Percentiles rank a stretch among this genome's conserved stretches.
Conservation (phyloP, 2,113 vertebrate genomes). For the Entelurus aequoreus region DNA sequence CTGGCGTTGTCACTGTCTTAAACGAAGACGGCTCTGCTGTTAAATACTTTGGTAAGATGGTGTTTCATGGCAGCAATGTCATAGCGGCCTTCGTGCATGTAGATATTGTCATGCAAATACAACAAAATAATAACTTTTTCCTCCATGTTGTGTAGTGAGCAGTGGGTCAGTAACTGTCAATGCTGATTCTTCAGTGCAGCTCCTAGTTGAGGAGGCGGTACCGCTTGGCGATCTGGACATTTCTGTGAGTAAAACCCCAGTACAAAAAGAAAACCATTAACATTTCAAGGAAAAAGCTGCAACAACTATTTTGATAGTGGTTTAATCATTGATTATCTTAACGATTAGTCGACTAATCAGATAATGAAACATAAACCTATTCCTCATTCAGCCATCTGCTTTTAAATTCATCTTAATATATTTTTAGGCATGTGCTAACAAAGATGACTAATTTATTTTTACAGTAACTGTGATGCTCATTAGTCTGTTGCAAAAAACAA, state of each 20-base stretch:
- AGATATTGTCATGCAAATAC: background rate
- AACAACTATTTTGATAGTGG: too few relatives aligned
- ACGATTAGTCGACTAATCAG: too few relatives aligned
- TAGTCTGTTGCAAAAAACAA: too few relatives aligned
- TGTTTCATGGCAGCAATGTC: background rate
- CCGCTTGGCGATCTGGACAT: constrained; percentile 85
- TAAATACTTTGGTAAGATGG: constrained; percentile 86
- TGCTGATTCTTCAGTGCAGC: constrained; percentile 85
- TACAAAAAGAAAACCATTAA: background rate
- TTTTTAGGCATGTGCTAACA: too few relatives aligned
- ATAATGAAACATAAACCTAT: too few relatives aligned
- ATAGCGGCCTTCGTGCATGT: too few relatives aligned
- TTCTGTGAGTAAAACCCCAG: constrained; percentile 73
- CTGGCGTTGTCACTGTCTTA: constrained; percentile 84
- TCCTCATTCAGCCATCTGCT: too few relatives aligned
- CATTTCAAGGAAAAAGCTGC: background rate
- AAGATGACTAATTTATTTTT: too few relatives aligned
- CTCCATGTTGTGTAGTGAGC: constrained; percentile 75
- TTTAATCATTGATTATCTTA: too few relatives aligned
- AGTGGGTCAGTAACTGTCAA: constrained; percentile 90
- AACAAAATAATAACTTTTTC: background rate
- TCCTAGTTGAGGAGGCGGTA: constrained; percentile 85
- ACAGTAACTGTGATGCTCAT: too few relatives aligned
- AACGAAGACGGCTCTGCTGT: constrained; percentile 77
- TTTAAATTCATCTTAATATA: too few relatives aligned